A percentile compares a stretch with the other conserved stretches of the same genome.
phyloP scores from a whole-genome alignment of 2,888 invertebrate species.

The Periphyllus acericola region DNA sequence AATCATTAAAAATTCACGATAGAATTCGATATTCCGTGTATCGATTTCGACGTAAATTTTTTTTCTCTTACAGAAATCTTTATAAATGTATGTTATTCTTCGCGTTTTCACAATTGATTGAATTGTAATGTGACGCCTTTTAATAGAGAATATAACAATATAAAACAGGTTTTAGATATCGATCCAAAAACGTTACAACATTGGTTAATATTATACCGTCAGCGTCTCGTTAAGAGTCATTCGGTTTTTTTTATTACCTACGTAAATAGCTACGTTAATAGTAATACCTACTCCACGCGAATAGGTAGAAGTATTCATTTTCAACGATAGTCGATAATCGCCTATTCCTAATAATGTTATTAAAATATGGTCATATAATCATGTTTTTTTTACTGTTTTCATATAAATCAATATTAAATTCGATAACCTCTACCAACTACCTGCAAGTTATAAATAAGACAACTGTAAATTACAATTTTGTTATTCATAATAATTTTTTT shows the following conservation, averaged over 20 bases:
- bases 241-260: not conserved
- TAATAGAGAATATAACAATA: conserved; percentile 19
- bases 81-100: conserved; percentile 1
- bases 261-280: not conserved
- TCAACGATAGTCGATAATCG: not conserved
- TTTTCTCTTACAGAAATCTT: not conserved
- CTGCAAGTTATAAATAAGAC: no score
- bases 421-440: not conserved
- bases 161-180: conserved; percentile 35
- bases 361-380: not conserved
- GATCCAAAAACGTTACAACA: conserved; percentile 25
- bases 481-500: not conserved
- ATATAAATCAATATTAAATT: not conserved
- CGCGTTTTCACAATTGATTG: conserved; percentile 32
- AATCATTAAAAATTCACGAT: not conserved
- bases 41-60: conserved; percentile 22
- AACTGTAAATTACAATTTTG: not conserved
- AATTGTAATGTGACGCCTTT: conserved; percentile 51
- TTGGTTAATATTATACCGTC: conserved; percentile 7
- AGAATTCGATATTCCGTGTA: not conserved
- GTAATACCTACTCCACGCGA: not conserved
- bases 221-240: conserved; percentile 20
- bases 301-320: conserved; percentile 4
- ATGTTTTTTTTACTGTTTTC: not conserved
- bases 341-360: not conserved